Evolutionary conservation across 2,113 vertebrate genomes (phyloP), one percentile per base, ranked within the genome.

Genomic region (Rhineura floridana): DNA sequence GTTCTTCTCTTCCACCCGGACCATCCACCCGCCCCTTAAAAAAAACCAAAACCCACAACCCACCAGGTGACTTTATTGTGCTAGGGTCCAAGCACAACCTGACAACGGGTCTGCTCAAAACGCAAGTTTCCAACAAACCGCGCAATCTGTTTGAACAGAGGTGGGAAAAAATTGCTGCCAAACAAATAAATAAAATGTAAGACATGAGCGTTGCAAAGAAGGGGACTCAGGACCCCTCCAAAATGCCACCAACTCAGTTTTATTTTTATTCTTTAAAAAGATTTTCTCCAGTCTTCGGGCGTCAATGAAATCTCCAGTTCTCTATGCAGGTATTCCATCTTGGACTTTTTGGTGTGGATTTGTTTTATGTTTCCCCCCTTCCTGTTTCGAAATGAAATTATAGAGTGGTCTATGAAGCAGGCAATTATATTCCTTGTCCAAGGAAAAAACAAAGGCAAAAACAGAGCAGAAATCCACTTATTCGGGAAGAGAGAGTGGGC

Each of bases 371-470:
- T 7, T 4, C 17, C 82, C 19, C 33, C 44, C 25, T 42, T 78
- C 30, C 73, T 75, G 1, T 9, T 42, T 83, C 46, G 25, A 83
- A 84, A 70, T 30, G 72, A 83, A 90, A 87, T 90, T 70, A 87
- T 1, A 89, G 80, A 87, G 78, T 67, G 70, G 30, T 55, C n/a
- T 33, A n/a, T 0, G 17, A 89, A 72, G 21, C 84, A 0, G 28
- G 80, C 76, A 85, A 91, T 91, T 90, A 73, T 28, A 15, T 28
- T 62, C 50, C 0, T 70, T 44, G n/a, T 83, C 55, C 48, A 50
- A 0, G 87, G 72, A 36, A 46, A 73, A 63, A 76, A 63, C 33
- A 59, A 3, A 25, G n/a, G 12, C 23, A 8, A 19, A 72, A 79
- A 63, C 50, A 4, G 33, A 10, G 1, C 88, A 10, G 83, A 52